A percentile compares a stretch with the other conserved stretches of the same genome.
Conservation (phyloP, 1,140 invertebrate species). For the Micrasema longulum region DNA sequence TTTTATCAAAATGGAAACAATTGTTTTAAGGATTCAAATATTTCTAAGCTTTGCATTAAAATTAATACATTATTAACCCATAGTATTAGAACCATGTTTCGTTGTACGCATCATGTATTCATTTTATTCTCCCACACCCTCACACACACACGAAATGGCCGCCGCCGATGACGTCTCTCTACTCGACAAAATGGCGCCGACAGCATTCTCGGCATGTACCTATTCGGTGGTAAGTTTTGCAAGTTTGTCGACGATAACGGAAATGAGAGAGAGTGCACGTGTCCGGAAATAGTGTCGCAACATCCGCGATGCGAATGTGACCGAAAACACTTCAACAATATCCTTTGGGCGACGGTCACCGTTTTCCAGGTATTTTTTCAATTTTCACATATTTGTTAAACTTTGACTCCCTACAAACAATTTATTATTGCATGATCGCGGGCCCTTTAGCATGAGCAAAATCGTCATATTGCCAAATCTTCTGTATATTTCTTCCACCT, state of each 20-base stretch:
- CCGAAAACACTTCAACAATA: constrained; percentile 97
- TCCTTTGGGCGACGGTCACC: constrained; percentile 95
- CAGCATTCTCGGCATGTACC: constrained; percentile 98
- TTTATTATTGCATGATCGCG: constrained; percentile 8
- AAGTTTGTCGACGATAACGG: constrained; percentile 90
- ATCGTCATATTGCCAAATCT: no score
- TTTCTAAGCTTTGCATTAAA: constrained; percentile 28
- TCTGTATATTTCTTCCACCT: no score
- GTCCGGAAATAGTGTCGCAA: constrained; percentile 87
- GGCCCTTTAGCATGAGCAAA: neutral
- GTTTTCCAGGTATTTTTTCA: constrained; percentile 91
- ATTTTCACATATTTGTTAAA: no score
- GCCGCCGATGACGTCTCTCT: constrained; percentile 53
- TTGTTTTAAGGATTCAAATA: neutral
- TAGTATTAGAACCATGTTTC: constrained; percentile 31
- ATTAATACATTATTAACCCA: constrained; percentile 30
- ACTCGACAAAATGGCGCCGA: constrained; percentile 59
- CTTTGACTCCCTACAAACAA: no score
- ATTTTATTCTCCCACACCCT: constrained; percentile 46
- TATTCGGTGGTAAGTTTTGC: constrained; percentile 99
- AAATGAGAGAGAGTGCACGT: constrained; percentile 89
- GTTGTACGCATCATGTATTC: constrained; percentile 39
- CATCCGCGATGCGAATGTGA: constrained; percentile 92
- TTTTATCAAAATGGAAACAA: no score
- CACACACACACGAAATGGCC: constrained; percentile 40